These are phyloP conservation scores for Priocnemis perturbator DNA, from an alignment of 2,888 invertebrate genomes.

Conservation along the genomic window DNA sequence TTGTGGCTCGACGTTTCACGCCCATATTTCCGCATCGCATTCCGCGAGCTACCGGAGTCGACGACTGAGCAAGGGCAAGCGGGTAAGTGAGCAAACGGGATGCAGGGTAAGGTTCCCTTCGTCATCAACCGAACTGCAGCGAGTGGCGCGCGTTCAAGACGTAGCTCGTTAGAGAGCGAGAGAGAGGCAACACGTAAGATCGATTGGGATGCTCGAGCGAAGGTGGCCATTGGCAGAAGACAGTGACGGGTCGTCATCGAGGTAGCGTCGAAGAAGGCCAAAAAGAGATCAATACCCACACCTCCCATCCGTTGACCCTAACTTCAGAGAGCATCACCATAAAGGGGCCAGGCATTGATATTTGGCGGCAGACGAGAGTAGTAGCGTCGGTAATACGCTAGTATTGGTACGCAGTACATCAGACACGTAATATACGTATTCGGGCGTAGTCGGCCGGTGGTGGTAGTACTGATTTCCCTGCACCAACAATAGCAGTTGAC, in stretches of 20 bases:
- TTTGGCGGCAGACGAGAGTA: background rate
- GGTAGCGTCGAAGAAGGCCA: conserved; percentile 1
- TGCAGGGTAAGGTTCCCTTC: too few relatives aligned
- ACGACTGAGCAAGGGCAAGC: background rate
- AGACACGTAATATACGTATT: too few relatives aligned
- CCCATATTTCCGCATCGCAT: conserved; percentile 46
- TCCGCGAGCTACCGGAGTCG: conserved; percentile 10
- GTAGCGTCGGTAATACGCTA: background rate
- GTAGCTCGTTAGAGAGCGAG: conserved; percentile 4
- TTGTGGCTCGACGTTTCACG: conserved; percentile 26
- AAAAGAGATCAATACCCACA: conserved; percentile 29
- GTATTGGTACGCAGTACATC: too few relatives aligned
- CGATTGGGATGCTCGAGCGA: too few relatives aligned
- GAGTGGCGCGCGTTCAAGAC: too few relatives aligned
- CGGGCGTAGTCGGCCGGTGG: too few relatives aligned
- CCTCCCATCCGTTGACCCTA: conserved; percentile 37
- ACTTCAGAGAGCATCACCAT: conserved; percentile 25
- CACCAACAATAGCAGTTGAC: too few relatives aligned
- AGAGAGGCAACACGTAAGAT: background rate
- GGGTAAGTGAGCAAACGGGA: too few relatives aligned
- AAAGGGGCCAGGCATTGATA: conserved; percentile 1
- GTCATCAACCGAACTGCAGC: too few relatives aligned
- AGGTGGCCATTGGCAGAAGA: too few relatives aligned
- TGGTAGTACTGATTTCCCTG: too few relatives aligned
- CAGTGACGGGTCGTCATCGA: background rate